phyloP scores from a whole-genome alignment of 2,888 invertebrate species.

The Tetanocera ferruginea region DNA sequence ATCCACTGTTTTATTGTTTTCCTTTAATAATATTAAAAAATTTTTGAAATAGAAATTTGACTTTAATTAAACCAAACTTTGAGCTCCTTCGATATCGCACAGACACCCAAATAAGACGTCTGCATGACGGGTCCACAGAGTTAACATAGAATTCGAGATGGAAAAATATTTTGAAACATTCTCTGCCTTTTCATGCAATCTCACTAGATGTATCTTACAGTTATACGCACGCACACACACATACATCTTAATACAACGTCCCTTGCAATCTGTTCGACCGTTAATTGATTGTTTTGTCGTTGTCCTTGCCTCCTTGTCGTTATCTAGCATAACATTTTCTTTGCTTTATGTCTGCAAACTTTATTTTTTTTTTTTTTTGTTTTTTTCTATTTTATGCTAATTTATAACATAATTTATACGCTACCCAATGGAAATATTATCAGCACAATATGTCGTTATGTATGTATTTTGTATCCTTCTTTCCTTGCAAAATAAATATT shows the following conservation, averaged over 20 bases:
- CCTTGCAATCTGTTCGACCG: not conserved
- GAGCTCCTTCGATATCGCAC: no score
- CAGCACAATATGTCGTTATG: not conserved
- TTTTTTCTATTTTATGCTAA: conserved; percentile 1
- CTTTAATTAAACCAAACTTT: no score
- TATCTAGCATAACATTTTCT: not conserved
- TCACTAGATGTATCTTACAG: no score
- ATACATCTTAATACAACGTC: not conserved
- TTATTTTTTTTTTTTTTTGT: not conserved
- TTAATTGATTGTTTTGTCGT: conserved; percentile 27
- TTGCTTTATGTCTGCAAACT: not conserved
- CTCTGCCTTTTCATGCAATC: no score
- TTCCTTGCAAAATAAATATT: no score
- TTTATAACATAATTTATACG: not conserved
- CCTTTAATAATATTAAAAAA: no score
- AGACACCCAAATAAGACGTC: not conserved
- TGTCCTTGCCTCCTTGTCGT: not conserved
- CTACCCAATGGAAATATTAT: not conserved
- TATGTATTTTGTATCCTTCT: not conserved
- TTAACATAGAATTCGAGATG: not conserved
- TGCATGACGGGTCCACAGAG: not conserved
- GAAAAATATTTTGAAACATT: not conserved
- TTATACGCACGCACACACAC: not conserved
- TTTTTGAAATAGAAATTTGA: no score
- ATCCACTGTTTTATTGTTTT: no score